Conservation (phyloP, 2,797 vertebrate species). For the Microcaecilia unicolor region DNA sequence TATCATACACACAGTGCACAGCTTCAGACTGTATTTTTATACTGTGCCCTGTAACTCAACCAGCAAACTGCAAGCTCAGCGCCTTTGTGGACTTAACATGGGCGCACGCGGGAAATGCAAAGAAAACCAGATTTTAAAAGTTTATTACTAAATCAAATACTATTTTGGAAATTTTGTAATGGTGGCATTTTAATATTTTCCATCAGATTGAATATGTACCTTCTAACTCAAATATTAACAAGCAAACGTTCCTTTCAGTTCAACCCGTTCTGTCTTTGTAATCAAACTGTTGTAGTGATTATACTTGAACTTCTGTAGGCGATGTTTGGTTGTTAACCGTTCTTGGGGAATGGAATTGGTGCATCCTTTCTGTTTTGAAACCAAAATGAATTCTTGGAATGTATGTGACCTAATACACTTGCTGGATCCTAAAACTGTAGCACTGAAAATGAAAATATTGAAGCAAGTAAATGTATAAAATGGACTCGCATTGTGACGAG, state of each 20-base stretch:
- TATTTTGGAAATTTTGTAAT: constrained; percentile 78
- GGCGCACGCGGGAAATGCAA: constrained; percentile 49
- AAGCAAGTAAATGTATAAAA: background rate
- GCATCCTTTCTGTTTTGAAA: constrained; percentile 66
- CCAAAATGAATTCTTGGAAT: constrained; percentile 71
- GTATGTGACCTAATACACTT: constrained; percentile 65
- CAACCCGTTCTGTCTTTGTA: constrained; percentile 63
- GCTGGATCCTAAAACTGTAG: constrained; percentile 69
- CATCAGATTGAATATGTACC: constrained; percentile 70
- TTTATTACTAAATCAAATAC: constrained; percentile 74
- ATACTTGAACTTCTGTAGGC: constrained; percentile 73
- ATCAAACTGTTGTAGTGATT: constrained; percentile 67
- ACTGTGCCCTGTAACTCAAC: too few species aligned
- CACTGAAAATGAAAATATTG: constrained; percentile 49
- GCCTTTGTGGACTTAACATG: constrained; percentile 64
- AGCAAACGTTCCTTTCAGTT: constrained; percentile 62
- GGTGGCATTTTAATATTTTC: constrained; percentile 76
- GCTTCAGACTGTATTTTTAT: too few species aligned
- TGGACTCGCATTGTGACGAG: constrained; percentile 32
- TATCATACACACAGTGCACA: too few species aligned
- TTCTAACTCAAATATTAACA: constrained; percentile 62
- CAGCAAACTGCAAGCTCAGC: constrained; percentile 54
- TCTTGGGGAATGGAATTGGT: constrained; percentile 60
- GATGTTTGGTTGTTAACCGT: constrained; percentile 65
- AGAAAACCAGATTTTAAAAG: constrained; percentile 58